Evolutionary conservation across 2,888 invertebrate genomes (phyloP), one percentile per base, ranked within the genome.

Genomic region (Imbricaverruca yamaguchii): DNA sequence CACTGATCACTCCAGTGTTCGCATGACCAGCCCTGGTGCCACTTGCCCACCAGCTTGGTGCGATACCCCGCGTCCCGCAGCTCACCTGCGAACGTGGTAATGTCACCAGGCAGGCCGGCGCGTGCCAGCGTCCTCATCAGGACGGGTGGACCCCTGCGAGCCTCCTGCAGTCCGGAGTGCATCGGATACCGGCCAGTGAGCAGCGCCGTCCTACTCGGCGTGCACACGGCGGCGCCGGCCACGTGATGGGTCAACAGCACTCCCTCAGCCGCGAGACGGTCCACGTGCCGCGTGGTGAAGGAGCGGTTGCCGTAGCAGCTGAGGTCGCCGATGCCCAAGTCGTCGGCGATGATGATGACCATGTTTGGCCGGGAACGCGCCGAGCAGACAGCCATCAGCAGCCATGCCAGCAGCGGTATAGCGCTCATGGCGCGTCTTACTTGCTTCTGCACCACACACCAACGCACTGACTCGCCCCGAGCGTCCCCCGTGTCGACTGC

Each of bases 301-400:
- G 88, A 87, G 55, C 85, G 86, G 84, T 89, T 88, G 13, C 89
- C 89, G 84, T 86, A 88, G 82, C 87, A 86, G 25, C 88, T 87
- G 23, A 89, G 82, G 83, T 89, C 88, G 7, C 88, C 88, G 81
- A 86, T 87, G 12, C 89, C 89, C 81, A 89, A 85, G 84, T 90
- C 90, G 85, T 90, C 90, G 9, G 89, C 89, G 84, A 90, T 85
- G 57, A 90, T 84, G 7, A 90, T 84, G 80, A 90, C 82, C 79
- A 90, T 86, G 85, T 90, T 90, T 3, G 89, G 74, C 39, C 53
- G 74, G 39, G 39, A 39, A 39, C 4, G 39, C 1, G 39, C 39
- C 39, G 39, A 39, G 39, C 39, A 39, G 39, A 39, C 39, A 39
- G 39, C 39, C 39, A 39, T 4, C 39, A 39, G 39, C 39, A 39